These are phyloP conservation scores for Pseudachorutes palmiensis DNA, from an alignment of 1,140 invertebrate species.

Conservation along the genomic window DNA sequence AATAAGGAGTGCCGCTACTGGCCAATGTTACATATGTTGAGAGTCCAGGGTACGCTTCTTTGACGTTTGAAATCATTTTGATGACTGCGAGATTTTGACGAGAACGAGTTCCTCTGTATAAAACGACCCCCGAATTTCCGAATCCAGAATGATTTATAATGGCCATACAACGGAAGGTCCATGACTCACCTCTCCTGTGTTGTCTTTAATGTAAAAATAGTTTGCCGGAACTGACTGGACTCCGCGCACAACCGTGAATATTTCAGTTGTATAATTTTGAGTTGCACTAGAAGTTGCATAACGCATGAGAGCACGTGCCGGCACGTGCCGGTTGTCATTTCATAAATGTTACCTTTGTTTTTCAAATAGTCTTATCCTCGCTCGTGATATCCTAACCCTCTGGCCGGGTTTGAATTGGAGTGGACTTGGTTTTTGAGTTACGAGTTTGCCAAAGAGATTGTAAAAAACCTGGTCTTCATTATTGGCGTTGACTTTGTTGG, in stretches of 20 bases:
- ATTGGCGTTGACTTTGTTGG: not conserved
- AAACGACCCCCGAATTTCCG: too few relatives aligned
- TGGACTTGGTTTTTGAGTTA: not conserved
- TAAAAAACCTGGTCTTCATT: not conserved
- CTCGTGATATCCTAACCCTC: not conserved
- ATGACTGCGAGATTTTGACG: too few relatives aligned
- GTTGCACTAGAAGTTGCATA: not conserved
- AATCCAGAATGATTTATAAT: too few relatives aligned
- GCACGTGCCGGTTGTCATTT: too few relatives aligned
- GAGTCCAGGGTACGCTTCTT: too few relatives aligned
- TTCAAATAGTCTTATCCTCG: not conserved
- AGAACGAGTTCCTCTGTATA: too few relatives aligned
- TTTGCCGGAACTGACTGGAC: not conserved
- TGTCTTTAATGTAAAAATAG: not conserved
- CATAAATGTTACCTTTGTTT: not conserved
- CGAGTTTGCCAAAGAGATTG: not conserved
- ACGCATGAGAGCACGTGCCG: not conserved
- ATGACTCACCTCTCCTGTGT: too few relatives aligned
- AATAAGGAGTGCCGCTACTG: too few relatives aligned
- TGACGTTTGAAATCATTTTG: too few relatives aligned
- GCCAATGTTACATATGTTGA: too few relatives aligned
- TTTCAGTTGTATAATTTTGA: not conserved
- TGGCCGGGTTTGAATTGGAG: not conserved
- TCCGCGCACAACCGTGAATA: not conserved
- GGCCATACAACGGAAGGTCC: too few relatives aligned